These are phyloP conservation scores for Actinopyga echinites DNA, from an alignment of 53 echinoderm and acorn worm species.

Conservation along the genomic window DNA sequence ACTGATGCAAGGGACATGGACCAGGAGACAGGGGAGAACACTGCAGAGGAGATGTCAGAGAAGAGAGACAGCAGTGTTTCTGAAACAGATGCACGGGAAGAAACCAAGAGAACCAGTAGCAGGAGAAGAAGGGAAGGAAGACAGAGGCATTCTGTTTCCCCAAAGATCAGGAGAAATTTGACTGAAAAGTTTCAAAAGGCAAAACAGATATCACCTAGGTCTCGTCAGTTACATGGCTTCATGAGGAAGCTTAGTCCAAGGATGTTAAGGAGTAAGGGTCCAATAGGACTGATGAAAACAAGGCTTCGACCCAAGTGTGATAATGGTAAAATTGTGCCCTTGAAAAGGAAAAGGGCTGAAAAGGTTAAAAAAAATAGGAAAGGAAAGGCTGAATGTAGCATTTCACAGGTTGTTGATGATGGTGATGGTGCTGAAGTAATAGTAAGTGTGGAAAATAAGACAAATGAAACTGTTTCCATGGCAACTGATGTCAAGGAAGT, in stretches of 20 bases:
- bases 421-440: no score
- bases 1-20: no score
- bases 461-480: background rate
- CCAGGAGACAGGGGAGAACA: background rate
- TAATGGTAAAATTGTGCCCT: background rate
- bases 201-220: background rate
- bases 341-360: background rate
- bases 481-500: background rate
- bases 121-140: background rate
- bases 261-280: background rate
- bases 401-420: no score
- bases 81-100: background rate
- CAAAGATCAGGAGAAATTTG: constrained; percentile 36
- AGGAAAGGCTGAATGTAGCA: no score
- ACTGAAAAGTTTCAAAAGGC: background rate
- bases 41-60: background rate
- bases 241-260: background rate
- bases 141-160: background rate
- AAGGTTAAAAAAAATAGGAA: no score
- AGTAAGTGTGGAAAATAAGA: no score
- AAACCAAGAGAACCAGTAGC: no score
- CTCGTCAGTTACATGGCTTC: background rate
- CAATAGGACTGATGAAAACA: background rate
- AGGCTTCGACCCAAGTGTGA: constrained; percentile 10
- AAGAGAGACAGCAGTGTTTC: background rate